Base-by-base conservation (phyloP, 2,888 invertebrate species). In the Helicoverpa assulta region DNA sequence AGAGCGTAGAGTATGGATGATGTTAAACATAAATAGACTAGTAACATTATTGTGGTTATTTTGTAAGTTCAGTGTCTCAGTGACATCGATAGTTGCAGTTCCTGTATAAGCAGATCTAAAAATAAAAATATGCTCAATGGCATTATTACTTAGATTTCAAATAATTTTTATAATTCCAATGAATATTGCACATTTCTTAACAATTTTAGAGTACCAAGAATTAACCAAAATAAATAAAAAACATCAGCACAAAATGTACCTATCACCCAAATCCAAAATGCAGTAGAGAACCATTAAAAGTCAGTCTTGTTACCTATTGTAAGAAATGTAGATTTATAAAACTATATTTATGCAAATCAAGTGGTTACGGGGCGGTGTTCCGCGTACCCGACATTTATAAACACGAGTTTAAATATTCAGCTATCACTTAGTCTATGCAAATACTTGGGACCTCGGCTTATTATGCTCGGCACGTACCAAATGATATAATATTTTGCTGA, bases 341-440 rank as follows among this genome's bases (percentile, higher is more conserved):
- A 81, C 77, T 77, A 75, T 86, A 85, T 88, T 85, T 88, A 89
- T 89, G 85, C 88, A 89, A 87, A 90, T 91, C 86, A 87, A 86
- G 83, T 88, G 85, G 84, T 82, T 82, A 85, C 86, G 84, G 85
- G 85, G 85, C 72, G 81, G 80, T 87, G 81, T 89, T 88, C 89
- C 86, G 85, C 87, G 86, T 87, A 86, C 80, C 69, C 84, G 84
- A 87, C 82, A 84, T 88, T 89, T 90, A 92, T 92, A 26, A 26
- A 91, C 92, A 69, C 71, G 29, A 84, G 75, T 82, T 86, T 91
- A 92, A 92, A 94, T 89, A 92, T 90, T 91, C 90, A 91, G 90
- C 88, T 93, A 92, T 90, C 90, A 86, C 89, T 92, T 92, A 89
- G 88, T 88, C 86, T 91, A 91, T 90, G 91, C 89, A 93, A 93